Evolutionary conservation across 2,888 invertebrate genomes (phyloP), one percentile per base, ranked within the genome.

Genomic region (Calephelis perditalis): DNA sequence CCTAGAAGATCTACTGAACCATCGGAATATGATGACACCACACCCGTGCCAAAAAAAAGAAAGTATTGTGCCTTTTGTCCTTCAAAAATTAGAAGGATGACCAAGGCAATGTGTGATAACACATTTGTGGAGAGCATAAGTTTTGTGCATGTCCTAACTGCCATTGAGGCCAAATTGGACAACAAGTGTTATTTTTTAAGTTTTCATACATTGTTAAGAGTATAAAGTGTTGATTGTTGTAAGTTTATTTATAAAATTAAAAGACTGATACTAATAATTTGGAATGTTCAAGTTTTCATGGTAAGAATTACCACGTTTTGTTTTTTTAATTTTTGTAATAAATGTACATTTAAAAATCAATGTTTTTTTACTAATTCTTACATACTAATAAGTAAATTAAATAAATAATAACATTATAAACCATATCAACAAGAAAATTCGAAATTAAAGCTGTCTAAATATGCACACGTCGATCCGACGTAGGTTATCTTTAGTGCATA

Each of bases 31-130:
- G 26, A 26, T 26, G 26, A 26, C 26, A 3, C 26, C 26, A 26
- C 26, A 26, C 26, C 26, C 4, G 26, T 2, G 26, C 26, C 47
- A 46, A 58, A 58, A 10, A 58, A 58, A 47, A 26, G 56, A 15
- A 45, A 45, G 45, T 60, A 44, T 15, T 60, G 60, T 56, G 60
- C 60, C 46, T 60, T 56, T 56, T 59, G 54, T 11, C 45, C 59
- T 3, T 52, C 10, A 7, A 40, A 59, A 43, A 40, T 44, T 10
- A 37, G 55, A 55, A 15, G 56, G 35, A 60, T 46, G 56, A 52
- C 56, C 10, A 45, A 60, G 52, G 7, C 52, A 56, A 36, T 26
- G 56, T 60, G 60, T 26, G n/a, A 46, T 11, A 46, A 36, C 11
- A 11, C 35, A n/a, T 45, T 10, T 57, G 57, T 26, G 26, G 26